phyloP scores from a whole-genome alignment of 2,797 vertebrate genomes.

The Halcyon leucocephala region DNA sequence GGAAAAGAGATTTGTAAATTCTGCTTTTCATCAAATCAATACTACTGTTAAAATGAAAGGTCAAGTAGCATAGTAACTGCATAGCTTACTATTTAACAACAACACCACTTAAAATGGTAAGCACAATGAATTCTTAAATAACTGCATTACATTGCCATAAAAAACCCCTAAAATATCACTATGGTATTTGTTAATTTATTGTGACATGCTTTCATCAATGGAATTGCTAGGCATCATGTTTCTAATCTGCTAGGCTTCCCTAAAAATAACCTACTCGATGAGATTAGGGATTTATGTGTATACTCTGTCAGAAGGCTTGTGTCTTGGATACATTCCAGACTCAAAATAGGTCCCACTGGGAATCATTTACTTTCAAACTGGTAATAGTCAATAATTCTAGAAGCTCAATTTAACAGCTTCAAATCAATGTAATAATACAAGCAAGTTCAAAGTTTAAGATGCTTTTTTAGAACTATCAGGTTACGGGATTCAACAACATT shows the following conservation, averaged over 20 bases:
- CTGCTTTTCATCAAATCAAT: background rate
- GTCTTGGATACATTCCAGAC: conserved; percentile 76
- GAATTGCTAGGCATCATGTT: conserved; percentile 63
- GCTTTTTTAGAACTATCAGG: background rate
- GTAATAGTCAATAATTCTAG: conserved; percentile 82
- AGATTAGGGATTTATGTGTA: conserved; percentile 84
- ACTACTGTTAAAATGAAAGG: background rate
- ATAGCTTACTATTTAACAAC: background rate
- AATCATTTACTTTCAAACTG: conserved; percentile 81
- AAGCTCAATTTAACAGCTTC: conserved; percentile 49
- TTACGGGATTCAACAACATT: background rate
- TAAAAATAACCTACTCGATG: conserved; percentile 79
- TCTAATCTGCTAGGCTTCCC: conserved; percentile 73
- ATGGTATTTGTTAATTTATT: conserved; percentile 62
- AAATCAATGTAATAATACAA: conserved; percentile 68
- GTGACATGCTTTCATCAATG: conserved; percentile 79
- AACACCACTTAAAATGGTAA: background rate
- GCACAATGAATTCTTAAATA: background rate
- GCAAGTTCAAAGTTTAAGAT: conserved; percentile 17
- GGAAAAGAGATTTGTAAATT: background rate
- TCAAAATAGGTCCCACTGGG: conserved; percentile 75
- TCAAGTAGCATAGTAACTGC: background rate
- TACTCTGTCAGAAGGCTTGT: conserved; percentile 75
- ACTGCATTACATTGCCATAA: conserved; percentile 18
- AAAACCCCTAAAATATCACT: conserved; percentile 43